phyloP scores from a whole-genome alignment of 2,888 invertebrate species.

The Mylabris sibirica region DNA sequence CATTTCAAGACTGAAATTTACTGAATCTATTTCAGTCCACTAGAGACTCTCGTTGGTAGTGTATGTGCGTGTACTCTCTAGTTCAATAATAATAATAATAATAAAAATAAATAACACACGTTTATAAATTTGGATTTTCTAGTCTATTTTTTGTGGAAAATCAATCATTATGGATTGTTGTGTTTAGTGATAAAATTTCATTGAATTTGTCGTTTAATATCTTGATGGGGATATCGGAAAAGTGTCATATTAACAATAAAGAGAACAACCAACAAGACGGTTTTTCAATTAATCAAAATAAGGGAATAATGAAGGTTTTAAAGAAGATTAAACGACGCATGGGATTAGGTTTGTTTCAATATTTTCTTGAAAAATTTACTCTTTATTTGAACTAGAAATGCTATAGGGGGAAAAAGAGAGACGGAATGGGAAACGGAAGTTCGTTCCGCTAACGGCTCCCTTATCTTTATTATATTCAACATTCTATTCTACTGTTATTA shows the following conservation, averaged over 20 bases:
- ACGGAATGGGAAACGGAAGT: conserved; percentile 32
- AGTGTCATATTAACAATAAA: conserved; percentile 13
- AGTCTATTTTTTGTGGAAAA: background rate
- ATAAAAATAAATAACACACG: background rate
- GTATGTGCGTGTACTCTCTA: conserved; percentile 2
- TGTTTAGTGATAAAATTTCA: background rate
- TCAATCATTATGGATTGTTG: background rate
- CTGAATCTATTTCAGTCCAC: conserved; percentile 44
- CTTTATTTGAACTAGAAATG: background rate
- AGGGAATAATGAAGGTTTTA: conserved; percentile 84
- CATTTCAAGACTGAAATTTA: conserved; percentile 49
- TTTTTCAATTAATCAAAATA: background rate
- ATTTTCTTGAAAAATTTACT: background rate
- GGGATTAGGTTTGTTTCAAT: conserved; percentile 77
- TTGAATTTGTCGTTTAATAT: conserved; percentile 17
- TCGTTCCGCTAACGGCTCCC: conserved; percentile 22
- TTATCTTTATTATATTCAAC: conserved; percentile 27
- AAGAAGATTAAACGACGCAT: conserved; percentile 90
- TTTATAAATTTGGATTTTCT: background rate
- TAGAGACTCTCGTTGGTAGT: background rate
- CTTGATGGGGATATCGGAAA: conserved; percentile 60
- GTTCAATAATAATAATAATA: background rate
- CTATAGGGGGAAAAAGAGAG: too few relatives aligned
- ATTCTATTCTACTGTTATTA: background rate
- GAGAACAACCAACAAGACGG: background rate